Evolutionary conservation across 2,888 invertebrate genomes (phyloP).

Genomic region (Drosophila infuscata): DNA sequence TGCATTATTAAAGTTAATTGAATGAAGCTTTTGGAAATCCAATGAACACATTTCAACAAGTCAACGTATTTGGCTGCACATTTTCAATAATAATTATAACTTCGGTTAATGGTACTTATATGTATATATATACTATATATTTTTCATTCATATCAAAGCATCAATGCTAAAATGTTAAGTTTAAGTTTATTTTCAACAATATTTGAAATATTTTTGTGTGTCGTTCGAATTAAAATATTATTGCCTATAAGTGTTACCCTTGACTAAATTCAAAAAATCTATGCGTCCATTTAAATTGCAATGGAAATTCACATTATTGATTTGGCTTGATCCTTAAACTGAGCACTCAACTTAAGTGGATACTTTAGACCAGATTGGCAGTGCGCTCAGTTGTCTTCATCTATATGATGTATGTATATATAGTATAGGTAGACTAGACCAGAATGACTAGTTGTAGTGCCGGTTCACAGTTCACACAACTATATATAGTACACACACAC

Average conservation of each 20-base stretch:
- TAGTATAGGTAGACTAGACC: background rate
- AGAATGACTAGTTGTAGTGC: conserved; percentile 15
- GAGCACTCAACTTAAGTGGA: conserved; percentile 51
- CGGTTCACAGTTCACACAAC: conserved; percentile 21
- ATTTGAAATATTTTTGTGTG: conserved; percentile 23
- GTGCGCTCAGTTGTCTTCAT: conserved; percentile 52
- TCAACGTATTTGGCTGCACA: conserved; percentile 54
- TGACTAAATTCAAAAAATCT: conserved; percentile 61
- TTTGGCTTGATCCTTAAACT: conserved; percentile 20
- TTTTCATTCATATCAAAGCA: conserved; percentile 46
- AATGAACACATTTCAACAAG: conserved; percentile 60
- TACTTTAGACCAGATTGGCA: conserved; percentile 41
- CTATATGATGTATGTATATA: conserved; percentile 11
- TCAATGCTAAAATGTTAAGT: conserved; percentile 39
- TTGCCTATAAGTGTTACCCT: conserved; percentile 66
- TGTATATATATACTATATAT: conserved; percentile 6
- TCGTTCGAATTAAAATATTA: conserved; percentile 45
- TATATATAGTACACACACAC: conserved; percentile 23
- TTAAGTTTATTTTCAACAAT: conserved; percentile 38
- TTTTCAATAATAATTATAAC: conserved; percentile 22
- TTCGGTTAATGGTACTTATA: conserved; percentile 26
- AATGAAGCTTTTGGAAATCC: conserved; percentile 20
- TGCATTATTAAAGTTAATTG: conserved; percentile 13
- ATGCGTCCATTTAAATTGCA: conserved; percentile 22
- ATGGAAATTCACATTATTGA: conserved; percentile 34